Evolutionary conservation across 2,113 vertebrate genomes (phyloP), one percentile per base, ranked within the genome.

Genomic region (Furnarius figulus): DNA sequence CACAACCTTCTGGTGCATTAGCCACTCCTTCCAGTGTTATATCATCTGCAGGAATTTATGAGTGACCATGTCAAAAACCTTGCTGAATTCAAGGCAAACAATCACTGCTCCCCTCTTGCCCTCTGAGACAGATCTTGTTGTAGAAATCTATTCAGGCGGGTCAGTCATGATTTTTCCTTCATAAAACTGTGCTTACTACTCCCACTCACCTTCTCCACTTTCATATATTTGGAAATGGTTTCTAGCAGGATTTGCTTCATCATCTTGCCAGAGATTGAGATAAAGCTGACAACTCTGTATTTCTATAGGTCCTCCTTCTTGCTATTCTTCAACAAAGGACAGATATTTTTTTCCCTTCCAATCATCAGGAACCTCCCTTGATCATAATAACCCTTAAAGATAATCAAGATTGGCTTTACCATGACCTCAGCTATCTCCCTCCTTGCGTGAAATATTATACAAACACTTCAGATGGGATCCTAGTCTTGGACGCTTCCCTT

Each of bases 171-270:
- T 66, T 52, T 66, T 56, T 46, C 9, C 13, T 52, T 82, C 42
- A 18, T 52, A 70, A 81, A 50, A 28, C 9, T 5, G 0, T 27
- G 3, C 44, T 58, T 47, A 40, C 22, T 61, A 18, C 7, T 92
- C 44, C 13, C 0, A 55, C 4, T 35, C 23, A 72, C 5, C 5
- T 61, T 55, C 12, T n/a, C 77, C 9, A 6, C 3, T 3, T 50
- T 90, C 30, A 33, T 47, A 14, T 42, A 27, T 52, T 70, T 90
- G 33, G 6, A 77, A 91, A 77, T 10, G 5, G 1, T 42, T 77
- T 84, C 44, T 16, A 87, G 20, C 8, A 89, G 22, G 31, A 44
- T 68, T 93, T 87, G 8, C 10, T 72, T 67, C 52, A 9, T 20
- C 12, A 9, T 13, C 4, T 84, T 87, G 2, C 2, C 25, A 40